These are phyloP conservation scores for Rhabditophanes sp. DNA, from an alignment of 2,888 invertebrate species.

Conservation along the genomic window DNA sequence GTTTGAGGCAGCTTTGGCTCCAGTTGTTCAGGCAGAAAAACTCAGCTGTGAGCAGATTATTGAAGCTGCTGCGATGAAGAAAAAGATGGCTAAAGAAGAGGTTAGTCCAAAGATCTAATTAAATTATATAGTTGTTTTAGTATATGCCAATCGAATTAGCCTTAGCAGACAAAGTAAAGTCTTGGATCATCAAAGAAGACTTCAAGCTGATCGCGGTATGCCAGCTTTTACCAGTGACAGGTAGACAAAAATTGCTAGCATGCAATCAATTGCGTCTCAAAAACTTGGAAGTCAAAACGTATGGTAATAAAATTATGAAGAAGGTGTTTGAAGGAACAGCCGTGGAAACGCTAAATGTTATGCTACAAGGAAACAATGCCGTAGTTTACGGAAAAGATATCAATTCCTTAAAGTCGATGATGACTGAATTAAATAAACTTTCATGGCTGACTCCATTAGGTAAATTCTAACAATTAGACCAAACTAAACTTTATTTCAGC, in stretches of 20 bases:
- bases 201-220: constrained; percentile 35
- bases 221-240: constrained; percentile 28
- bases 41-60: no score
- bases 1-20: constrained; percentile 27
- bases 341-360: constrained; percentile 17
- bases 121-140: constrained; percentile 14
- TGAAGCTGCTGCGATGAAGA: constrained; percentile 9
- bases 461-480: constrained; percentile 4
- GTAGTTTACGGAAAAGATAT: constrained; percentile 27
- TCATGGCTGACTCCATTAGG: constrained; percentile 32
- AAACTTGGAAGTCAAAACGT: constrained; percentile 28
- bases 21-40: constrained; percentile 21
- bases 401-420: constrained; percentile 18
- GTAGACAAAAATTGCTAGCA: constrained; percentile 27
- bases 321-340: constrained; percentile 34
- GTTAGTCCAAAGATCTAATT: constrained; percentile 6
- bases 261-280: constrained; percentile 33
- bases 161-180: constrained; percentile 23
- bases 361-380: constrained; percentile 6
- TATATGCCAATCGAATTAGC: constrained; percentile 33
- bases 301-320: constrained; percentile 27
- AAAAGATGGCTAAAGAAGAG: constrained; percentile 8
- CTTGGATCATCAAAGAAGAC: constrained; percentile 26
- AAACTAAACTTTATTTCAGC: constrained; percentile 13
- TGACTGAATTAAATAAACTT: constrained; percentile 23